A percentile compares a stretch with the other conserved stretches of the same genome.
These are phyloP conservation scores for Rousettus madagascariensis DNA, from an alignment of 2,797 vertebrate species.

Conservation along the genomic window DNA sequence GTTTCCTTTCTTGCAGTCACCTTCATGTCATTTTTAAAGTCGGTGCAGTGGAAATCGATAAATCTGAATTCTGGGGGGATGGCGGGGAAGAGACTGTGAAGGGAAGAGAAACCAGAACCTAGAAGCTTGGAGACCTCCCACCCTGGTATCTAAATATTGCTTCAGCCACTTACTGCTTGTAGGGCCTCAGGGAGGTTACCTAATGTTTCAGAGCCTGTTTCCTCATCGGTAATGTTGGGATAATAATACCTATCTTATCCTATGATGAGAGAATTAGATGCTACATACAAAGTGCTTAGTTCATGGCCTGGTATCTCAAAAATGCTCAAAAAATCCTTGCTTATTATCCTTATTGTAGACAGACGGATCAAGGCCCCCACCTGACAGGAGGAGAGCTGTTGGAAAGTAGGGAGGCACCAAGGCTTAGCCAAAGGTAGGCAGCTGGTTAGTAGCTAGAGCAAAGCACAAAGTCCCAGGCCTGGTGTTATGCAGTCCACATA, in stretches of 20 bases:
- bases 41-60: slow-evolving; percentile 86
- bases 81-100: neutral
- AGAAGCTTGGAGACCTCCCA: neutral
- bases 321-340: neutral
- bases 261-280: neutral
- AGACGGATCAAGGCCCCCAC: neutral
- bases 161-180: neutral
- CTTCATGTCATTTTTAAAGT: slow-evolving; percentile 87
- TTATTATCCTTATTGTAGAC: neutral
- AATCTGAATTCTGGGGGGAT: slow-evolving; percentile 72
- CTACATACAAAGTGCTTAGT: neutral
- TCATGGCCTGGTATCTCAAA: neutral
- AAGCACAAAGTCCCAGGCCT: neutral
- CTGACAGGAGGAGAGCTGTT: neutral
- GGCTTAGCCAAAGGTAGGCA: neutral
- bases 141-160: neutral
- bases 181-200: neutral
- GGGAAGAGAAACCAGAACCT: neutral
- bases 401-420: neutral
- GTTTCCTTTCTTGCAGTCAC: slow-evolving; percentile 85
- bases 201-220: neutral
- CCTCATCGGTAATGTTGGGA: neutral
- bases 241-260: neutral
- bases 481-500: neutral
- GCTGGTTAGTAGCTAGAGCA: neutral